Percentiles rank a stretch among this genome's conserved stretches.
These are phyloP conservation scores for Hemicentrotus pulcherrimus DNA, from an alignment of 35 echinoderm and acorn worm genomes.

Conservation along the genomic window DNA sequence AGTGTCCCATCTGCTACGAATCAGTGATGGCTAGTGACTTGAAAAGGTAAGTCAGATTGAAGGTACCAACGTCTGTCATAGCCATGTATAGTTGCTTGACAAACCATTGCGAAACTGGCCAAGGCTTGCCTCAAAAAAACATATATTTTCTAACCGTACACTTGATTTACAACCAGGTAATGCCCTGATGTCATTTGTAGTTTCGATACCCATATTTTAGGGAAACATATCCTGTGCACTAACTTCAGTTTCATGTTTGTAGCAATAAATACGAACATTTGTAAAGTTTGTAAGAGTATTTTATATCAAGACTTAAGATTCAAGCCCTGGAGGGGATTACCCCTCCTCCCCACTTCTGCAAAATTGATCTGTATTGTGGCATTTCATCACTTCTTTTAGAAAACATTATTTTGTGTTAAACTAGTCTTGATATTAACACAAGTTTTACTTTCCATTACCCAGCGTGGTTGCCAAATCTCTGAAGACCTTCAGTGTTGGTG, in stretches of 20 bases:
- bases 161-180: too few species aligned
- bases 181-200: too few species aligned
- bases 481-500: slow-evolving; percentile 68
- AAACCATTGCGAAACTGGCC: background rate
- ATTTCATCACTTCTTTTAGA: background rate
- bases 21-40: slow-evolving; percentile 74
- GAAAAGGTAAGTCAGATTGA: slow-evolving; percentile 74
- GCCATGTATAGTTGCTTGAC: background rate
- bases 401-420: too few species aligned
- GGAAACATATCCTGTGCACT: too few species aligned
- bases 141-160: too few species aligned
- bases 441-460: slow-evolving; percentile 24
- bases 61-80: background rate
- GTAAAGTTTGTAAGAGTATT: too few species aligned
- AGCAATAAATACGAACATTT: too few species aligned
- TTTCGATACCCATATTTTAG: too few species aligned
- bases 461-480: slow-evolving; percentile 84
- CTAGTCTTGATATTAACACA: background rate
- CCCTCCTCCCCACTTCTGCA: too few species aligned
- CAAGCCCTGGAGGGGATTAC: too few species aligned
- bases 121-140: background rate
- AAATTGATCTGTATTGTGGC: background rate
- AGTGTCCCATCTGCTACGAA: slow-evolving; percentile 98
- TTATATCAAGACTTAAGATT: too few species aligned
- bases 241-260: too few species aligned